Evolutionary conservation across 2,113 vertebrate genomes (phyloP).

Genomic region (Lepus timidus): DNA sequence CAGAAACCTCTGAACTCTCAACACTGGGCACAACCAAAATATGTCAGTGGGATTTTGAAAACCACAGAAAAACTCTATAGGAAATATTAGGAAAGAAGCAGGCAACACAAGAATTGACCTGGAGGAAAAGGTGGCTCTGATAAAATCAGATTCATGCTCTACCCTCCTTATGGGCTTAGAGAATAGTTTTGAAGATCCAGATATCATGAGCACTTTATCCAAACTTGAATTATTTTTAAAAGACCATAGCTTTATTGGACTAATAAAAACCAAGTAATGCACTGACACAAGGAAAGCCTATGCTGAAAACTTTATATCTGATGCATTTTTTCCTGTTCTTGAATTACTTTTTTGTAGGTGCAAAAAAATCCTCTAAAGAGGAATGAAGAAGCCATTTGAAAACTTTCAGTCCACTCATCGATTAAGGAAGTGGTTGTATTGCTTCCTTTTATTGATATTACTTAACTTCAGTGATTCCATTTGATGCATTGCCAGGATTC

Average conservation of each 20-base stretch:
- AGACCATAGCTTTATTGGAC: constrained; percentile 57
- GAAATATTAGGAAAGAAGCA: constrained; percentile 79
- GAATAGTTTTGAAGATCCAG: constrained; percentile 66
- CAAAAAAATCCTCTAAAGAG: neutral
- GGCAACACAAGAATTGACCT: constrained; percentile 75
- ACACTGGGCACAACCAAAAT: constrained; percentile 74
- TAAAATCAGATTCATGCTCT: constrained; percentile 79
- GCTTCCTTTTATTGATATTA: constrained; percentile 11
- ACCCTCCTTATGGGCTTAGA: constrained; percentile 62
- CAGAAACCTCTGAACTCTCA: constrained; percentile 71
- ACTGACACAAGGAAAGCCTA: constrained; percentile 65
- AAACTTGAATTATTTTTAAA: constrained; percentile 63
- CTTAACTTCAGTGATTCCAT: neutral
- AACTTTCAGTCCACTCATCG: neutral
- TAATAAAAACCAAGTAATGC: constrained; percentile 74
- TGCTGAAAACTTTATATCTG: constrained; percentile 40
- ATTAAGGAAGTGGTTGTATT: neutral
- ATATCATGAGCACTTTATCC: constrained; percentile 72
- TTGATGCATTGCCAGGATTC: neutral
- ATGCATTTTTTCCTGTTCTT: neutral
- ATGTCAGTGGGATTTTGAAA: constrained; percentile 79
- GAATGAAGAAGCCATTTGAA: neutral
- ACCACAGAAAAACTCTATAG: constrained; percentile 76
- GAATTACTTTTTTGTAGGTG: neutral
- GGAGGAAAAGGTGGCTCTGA: constrained; percentile 67